These are phyloP conservation scores for Xestia sexstrigata DNA, from an alignment of 2,888 invertebrate species.

Conservation along the genomic window DNA sequence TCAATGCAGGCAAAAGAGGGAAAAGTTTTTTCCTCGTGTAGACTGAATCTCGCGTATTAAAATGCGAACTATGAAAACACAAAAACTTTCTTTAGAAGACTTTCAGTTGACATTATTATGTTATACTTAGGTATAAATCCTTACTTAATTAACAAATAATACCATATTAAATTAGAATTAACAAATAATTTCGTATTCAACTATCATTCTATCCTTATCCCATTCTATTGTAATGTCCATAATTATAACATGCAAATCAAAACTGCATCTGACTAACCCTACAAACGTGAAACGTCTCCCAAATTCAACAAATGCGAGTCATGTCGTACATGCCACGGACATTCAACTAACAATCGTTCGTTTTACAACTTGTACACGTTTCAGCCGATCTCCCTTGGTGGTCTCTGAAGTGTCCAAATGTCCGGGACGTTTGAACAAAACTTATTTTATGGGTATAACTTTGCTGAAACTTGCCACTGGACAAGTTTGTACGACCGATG, in stretches of 20 bases:
- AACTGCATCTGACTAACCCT: constrained; percentile 9
- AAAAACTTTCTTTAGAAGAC: neutral
- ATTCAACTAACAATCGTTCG: constrained; percentile 40
- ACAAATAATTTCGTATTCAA: neutral
- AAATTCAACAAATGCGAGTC: constrained; percentile 28
- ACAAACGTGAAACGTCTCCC: neutral
- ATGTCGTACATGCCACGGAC: constrained; percentile 33
- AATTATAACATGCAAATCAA: neutral
- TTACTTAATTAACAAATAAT: neutral
- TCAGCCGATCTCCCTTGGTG: constrained; percentile 16
- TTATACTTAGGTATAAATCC: neutral
- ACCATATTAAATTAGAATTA: too few relatives aligned
- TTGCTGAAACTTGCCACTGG: constrained; percentile 37
- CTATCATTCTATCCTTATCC: too few relatives aligned
- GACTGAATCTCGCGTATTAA: too few relatives aligned
- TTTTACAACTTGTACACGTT: constrained; percentile 53
- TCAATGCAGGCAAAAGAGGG: neutral
- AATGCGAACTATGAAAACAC: neutral
- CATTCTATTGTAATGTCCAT: neutral
- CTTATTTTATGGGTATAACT: constrained; percentile 59
- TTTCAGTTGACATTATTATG: neutral
- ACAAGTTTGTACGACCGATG: constrained; percentile 45
- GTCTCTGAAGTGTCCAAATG: constrained; percentile 53
- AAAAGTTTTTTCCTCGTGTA: neutral
- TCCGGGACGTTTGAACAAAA: constrained; percentile 52